These are phyloP conservation scores for Drosophila ambigua DNA, from an alignment of 1,140 invertebrate genomes.

Conservation along the genomic window DNA sequence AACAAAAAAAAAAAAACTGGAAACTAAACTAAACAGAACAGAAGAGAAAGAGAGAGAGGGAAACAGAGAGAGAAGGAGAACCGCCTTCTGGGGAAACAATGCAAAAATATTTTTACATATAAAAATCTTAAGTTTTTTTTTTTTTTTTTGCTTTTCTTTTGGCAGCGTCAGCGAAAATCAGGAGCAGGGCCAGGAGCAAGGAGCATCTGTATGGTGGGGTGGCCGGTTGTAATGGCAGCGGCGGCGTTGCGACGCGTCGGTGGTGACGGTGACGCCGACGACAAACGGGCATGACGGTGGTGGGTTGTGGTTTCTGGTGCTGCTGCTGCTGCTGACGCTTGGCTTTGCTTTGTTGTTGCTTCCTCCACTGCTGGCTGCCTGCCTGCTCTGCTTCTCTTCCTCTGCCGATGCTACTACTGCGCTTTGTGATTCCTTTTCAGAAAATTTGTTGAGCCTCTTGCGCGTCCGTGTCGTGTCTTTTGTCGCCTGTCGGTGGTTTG, in stretches of 20 bases:
- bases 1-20: constrained; percentile 22
- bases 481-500: constrained; percentile 45
- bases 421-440: constrained; percentile 75
- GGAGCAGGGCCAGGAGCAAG: constrained; percentile 11
- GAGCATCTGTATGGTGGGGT: constrained; percentile 48
- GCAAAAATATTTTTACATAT: too few species aligned
- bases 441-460: constrained; percentile 79
- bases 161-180: constrained; percentile 16
- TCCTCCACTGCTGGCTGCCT: constrained; percentile 15
- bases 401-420: constrained; percentile 44
- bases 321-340: constrained; percentile 59
- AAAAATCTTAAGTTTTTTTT: too few species aligned
- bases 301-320: constrained; percentile 42
- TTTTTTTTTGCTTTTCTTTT: neutral
- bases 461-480: constrained; percentile 38
- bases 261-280: constrained; percentile 55
- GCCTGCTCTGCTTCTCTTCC: constrained; percentile 22
- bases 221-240: constrained; percentile 27
- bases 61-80: constrained; percentile 25
- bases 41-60: constrained; percentile 8
- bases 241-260: constrained; percentile 31
- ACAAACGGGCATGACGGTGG: constrained; percentile 41
- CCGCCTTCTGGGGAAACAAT: neutral
- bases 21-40: constrained; percentile 11
- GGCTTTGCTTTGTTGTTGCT: constrained; percentile 48